Percentiles rank a stretch among this genome's conserved stretches.
Evolutionary conservation across 1,140 invertebrate species (phyloP).

Genomic region (Oreohelix idahoensis): DNA sequence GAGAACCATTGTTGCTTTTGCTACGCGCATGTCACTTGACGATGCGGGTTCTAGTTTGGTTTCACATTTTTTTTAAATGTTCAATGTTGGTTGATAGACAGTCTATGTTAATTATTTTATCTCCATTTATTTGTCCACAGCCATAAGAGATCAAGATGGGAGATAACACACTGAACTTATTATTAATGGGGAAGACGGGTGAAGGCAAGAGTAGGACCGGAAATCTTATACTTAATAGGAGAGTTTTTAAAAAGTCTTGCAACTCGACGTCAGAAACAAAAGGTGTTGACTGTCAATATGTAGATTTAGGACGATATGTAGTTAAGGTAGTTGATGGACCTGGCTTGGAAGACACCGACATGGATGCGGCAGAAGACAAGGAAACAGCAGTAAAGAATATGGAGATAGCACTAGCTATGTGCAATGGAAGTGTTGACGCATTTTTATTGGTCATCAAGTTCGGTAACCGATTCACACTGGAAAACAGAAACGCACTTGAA

Average conservation of each 20-base stretch:
- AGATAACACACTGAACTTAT: not conserved
- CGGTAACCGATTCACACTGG: not conserved
- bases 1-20: no score
- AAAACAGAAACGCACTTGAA: not conserved
- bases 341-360: not conserved
- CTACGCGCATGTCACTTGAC: no score
- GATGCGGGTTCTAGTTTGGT: no score
- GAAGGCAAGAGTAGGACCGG: not conserved
- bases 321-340: not conserved
- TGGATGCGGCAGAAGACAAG: not conserved
- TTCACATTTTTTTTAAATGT: no score
- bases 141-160: not conserved
- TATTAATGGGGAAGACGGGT: conserved; percentile 5
- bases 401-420: not conserved
- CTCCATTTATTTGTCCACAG: no score
- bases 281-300: not conserved
- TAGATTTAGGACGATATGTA: no score
- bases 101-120: no score
- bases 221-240: not conserved
- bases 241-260: not conserved
- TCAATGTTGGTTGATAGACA: no score
- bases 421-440: not conserved
- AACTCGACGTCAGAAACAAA: not conserved
- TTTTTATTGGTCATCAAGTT: not conserved
- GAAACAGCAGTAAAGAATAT: not conserved